phyloP scores from a whole-genome alignment of 2,888 invertebrate species.

The Onthophagus sagittarius region DNA sequence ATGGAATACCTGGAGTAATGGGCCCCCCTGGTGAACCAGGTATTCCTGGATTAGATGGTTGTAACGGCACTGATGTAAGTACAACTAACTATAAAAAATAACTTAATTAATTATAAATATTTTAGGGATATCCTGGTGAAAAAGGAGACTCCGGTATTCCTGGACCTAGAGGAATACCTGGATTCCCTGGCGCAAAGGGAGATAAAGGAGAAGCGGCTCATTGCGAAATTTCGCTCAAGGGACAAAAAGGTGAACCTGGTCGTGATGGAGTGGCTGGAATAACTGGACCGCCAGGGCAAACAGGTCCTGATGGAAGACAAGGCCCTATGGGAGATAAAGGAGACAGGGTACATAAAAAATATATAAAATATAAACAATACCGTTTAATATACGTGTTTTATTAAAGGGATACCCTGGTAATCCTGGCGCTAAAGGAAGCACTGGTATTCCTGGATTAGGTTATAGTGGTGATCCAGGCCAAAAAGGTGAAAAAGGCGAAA shows the following conservation, averaged over 20 bases:
- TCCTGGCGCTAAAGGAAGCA: constrained; percentile 67
- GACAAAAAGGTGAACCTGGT: constrained; percentile 84
- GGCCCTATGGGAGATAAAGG: constrained; percentile 64
- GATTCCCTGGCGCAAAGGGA: constrained; percentile 64
- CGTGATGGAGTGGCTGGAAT: constrained; percentile 67
- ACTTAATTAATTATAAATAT: constrained; percentile 13
- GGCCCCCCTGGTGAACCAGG: constrained; percentile 73
- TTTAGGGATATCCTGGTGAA: constrained; percentile 69
- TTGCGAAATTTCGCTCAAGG: constrained; percentile 66
- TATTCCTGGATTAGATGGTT: constrained; percentile 85
- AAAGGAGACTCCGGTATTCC: constrained; percentile 65
- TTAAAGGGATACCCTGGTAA: constrained; percentile 64
- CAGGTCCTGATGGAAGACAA: constrained; percentile 56
- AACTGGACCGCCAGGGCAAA: constrained; percentile 60
- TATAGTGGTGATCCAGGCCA: constrained; percentile 63
- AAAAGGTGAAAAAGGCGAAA: constrained; percentile 59
- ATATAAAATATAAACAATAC: constrained; percentile 1
- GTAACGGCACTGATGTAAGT: constrained; percentile 91
- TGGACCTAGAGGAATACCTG: constrained; percentile 75
- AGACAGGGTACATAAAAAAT: constrained; percentile 55
- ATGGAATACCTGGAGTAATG: constrained; percentile 67
- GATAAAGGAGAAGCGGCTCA: constrained; percentile 79
- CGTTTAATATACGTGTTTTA: constrained; percentile 1
- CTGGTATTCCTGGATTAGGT: constrained; percentile 59
- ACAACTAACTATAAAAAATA: constrained; percentile 3